Conservation (phyloP, 2,888 invertebrate genomes). For the Phytoseiulus persimilis region DNA sequence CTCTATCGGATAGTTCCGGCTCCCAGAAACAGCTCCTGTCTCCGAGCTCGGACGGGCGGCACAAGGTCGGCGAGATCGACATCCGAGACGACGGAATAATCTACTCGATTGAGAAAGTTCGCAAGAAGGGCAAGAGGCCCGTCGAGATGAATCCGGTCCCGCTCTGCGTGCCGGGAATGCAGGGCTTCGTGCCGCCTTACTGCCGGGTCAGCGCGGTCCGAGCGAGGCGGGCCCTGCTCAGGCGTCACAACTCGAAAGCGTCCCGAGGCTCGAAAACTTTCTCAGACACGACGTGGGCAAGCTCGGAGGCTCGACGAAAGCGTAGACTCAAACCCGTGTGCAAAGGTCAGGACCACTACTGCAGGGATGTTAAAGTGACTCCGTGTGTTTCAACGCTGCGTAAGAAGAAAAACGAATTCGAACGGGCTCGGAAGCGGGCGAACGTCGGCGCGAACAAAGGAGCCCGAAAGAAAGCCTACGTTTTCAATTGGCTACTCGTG, state of each 20-base stretch:
- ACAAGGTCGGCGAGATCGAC: neutral
- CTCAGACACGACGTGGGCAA: constrained; percentile 35
- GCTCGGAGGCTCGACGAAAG: constrained; percentile 18
- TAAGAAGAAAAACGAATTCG: constrained; percentile 28
- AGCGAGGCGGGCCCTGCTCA: constrained; percentile 24
- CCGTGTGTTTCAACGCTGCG: constrained; percentile 36
- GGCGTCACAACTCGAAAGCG: neutral
- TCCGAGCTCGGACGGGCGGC: neutral
- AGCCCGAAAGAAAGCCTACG: constrained; percentile 21
- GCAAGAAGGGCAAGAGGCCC: neutral
- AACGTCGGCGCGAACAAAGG: constrained; percentile 29
- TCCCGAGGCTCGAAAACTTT: constrained; percentile 31
- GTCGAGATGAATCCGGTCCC: constrained; percentile 36
- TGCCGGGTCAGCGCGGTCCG: constrained; percentile 21
- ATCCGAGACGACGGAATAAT: constrained; percentile 31
- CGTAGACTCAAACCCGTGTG: constrained; percentile 25
- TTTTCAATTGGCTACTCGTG: constrained; percentile 24
- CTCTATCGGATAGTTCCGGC: constrained; percentile 18
- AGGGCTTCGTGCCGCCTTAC: constrained; percentile 29
- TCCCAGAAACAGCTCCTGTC: neutral
- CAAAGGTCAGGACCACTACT: constrained; percentile 25
- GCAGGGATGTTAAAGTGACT: constrained; percentile 13
- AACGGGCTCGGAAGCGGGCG: constrained; percentile 16
- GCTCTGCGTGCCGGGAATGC: constrained; percentile 33
- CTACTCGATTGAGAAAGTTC: constrained; percentile 31